Conservation (phyloP, 2,888 invertebrate species). For the Stramonita haemastoma region DNA sequence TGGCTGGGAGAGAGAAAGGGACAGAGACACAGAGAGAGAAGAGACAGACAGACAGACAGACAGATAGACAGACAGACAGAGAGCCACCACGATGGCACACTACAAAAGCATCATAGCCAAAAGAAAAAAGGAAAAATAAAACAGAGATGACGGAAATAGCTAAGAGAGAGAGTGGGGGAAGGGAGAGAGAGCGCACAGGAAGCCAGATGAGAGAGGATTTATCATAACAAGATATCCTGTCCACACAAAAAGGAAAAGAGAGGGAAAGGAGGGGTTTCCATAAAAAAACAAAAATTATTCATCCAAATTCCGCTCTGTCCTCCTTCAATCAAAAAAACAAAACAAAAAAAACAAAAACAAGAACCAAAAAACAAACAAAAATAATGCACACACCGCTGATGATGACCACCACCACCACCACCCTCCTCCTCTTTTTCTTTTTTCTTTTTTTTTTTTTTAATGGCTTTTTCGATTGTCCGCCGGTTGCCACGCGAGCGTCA, state of each 20-base stretch:
- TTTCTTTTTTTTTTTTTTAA: background rate
- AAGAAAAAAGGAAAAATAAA: no score
- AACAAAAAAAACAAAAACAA: no score
- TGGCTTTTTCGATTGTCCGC: conserved; percentile 2
- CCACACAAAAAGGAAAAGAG: background rate
- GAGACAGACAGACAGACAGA: no score
- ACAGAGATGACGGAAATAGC: no score
- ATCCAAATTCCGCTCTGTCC: background rate
- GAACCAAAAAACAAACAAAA: background rate
- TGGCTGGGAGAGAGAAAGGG: no score
- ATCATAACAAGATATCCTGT: conserved; percentile 41
- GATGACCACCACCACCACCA: background rate
- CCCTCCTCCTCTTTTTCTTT: background rate
- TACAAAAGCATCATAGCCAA: no score
- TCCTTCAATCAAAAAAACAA: background rate
- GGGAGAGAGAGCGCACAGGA: background rate
- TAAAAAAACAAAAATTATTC: background rate
- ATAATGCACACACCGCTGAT: background rate
- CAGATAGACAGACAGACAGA: no score
- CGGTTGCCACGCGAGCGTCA: conserved; percentile 36
- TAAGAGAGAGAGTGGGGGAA: background rate
- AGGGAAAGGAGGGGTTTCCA: background rate
- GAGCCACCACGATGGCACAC: no score
- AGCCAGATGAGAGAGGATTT: background rate
- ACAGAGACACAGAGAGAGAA: no score